Conservation (phyloP, 2,888 invertebrate genomes). For the Troilus luridus region DNA sequence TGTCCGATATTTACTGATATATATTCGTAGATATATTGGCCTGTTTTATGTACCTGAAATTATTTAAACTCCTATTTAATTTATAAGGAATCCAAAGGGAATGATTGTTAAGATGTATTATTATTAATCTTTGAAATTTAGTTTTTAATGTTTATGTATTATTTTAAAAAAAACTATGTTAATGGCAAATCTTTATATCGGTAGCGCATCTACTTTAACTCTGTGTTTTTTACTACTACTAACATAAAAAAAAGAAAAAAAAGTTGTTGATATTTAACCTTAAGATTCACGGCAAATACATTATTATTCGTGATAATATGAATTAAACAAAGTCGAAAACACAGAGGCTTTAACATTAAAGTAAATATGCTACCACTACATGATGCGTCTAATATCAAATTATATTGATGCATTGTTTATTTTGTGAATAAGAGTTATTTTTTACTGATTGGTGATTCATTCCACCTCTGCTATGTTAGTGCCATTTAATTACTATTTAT, state of each 20-base stretch:
- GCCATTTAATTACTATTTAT: constrained; percentile 56
- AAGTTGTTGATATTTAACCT: background rate
- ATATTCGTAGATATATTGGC: background rate
- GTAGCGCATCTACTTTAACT: constrained; percentile 1
- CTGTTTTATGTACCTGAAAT: constrained; percentile 50
- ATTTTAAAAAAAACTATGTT: constrained; percentile 2
- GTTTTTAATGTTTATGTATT: constrained; percentile 20
- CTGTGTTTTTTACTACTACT: background rate
- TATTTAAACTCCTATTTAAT: constrained; percentile 53
- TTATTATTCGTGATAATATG: background rate
- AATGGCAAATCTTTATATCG: constrained; percentile 27
- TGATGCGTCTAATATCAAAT: constrained; percentile 28
- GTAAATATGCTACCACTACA: constrained; percentile 12
- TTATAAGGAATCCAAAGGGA: constrained; percentile 52
- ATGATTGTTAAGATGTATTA: constrained; percentile 43
- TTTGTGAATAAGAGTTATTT: constrained; percentile 26
- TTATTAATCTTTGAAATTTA: constrained; percentile 24
- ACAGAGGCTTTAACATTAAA: background rate
- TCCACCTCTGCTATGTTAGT: constrained; percentile 56
- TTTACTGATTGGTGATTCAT: constrained; percentile 53
- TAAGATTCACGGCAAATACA: background rate
- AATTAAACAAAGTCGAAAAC: background rate
- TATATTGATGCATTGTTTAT: constrained; percentile 36
- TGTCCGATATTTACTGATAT: background rate
- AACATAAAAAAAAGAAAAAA: background rate